Base-by-base conservation (phyloP, 2,888 invertebrate genomes). In the Scaeva pyrastri region DNA sequence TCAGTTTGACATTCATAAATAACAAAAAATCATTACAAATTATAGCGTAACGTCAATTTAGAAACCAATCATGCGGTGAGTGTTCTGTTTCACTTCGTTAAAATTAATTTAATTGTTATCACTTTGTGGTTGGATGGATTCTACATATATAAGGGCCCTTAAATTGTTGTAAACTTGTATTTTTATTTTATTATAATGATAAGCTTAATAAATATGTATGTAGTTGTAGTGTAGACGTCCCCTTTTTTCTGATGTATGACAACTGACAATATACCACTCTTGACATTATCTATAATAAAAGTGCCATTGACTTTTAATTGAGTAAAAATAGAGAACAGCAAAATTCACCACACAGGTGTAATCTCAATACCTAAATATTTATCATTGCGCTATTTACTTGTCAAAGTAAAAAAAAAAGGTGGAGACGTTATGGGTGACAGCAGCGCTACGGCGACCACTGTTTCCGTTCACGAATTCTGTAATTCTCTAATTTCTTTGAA, bases 51-150 rank as follows among this genome's bases (percentile, higher is more conserved):
- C 36, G 68, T 52, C 68, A 68, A 68, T 52, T 68, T 68, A 52
- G 52, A 68, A 68, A 39, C 68, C 68, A 68, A 68, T 68, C 52
- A 52, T 39, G 52, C 52, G 52, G 14, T 52, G 39, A 23, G 39
- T 68, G 68, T 41, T 39, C 36, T 50, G 68, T 48, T 68, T 52
- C 68, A 68, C 52, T 50, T 68, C 68, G 52, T 52, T 62, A 62
- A 52, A 74, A 52, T 62, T 43, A 43, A 43, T 64, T 75, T 75
- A 75, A 68, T 75, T 75, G 64, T 36, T 56, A 75, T 75, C 74
- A 56, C 64, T 66, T 66, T 41, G 74, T 43, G 64, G 52, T 74
- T 62, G 50, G 43, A 55, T 64, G 62, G 16, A 5, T 52, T 43
- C 31, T 74, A 8, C 11, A 39, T 31, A 48, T 43, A n/a, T n/a